Base-by-base conservation (phyloP, 1,140 invertebrate genomes). In the Philaenus spumarius region DNA sequence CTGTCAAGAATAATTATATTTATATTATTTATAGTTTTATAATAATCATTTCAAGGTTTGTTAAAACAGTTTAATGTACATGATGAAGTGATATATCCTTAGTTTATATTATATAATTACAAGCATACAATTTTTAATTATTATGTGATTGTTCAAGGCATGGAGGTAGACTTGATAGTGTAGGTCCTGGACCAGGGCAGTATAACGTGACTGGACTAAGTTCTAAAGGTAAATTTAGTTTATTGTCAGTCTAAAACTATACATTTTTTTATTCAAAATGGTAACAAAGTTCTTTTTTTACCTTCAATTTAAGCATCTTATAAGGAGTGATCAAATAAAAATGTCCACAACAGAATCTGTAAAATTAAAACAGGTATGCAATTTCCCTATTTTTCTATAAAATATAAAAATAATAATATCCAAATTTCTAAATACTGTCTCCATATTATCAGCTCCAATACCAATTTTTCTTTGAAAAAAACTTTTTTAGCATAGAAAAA, bases 121-220 rank as follows among this genome's bases (percentile, higher is more conserved):
- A 51, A 43, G 22, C n/a, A 24, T 17, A 53, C 4, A 15, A 9
- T 53, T 23, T 37, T 48, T 11, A 51, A 63, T 54, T 68, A 59
- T n/a, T 53, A 35, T 62, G 39, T 62, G 50, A 43, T 59, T 64
- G 54, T 67, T 64, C 57, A 46, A 81, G 80, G 55, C 75, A 79
- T 54, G 68, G 71, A 14, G 67, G 69, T 14, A 80, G 78, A 61
- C 73, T 70, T 24, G 75, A 78, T 34, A 79, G 75, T 43, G 78
- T 69, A 17, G 89, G 89, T n/a, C 90, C 90, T 1, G 90, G 90
- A 19, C 90, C 90, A 7, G 90, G 89, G 3, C 83, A 87, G 60
- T 93, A 93, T 70, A 91, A 92, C 71, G 84, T 93, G 14, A 85
- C 87, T 50, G 89, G 89, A 19, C 77, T 93, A 62, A 84, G 85